Evolutionary conservation across 1,140 invertebrate species (phyloP).

Genomic region (Zaprionus gabonicus): DNA sequence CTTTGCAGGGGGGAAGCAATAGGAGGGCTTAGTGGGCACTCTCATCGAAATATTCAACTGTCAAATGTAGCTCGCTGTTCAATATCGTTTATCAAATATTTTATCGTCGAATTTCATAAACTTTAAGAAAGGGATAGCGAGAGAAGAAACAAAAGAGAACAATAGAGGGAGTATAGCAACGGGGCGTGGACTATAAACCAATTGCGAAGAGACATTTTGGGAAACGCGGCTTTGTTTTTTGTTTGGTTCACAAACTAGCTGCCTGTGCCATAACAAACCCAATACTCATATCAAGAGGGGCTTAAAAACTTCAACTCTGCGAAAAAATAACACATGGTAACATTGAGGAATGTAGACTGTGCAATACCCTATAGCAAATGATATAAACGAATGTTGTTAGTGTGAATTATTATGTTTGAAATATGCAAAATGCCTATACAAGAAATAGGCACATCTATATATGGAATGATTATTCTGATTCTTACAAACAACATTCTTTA

Average conservation of each 20-base stretch:
- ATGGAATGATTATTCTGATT: too few relatives aligned
- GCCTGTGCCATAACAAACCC: not conserved
- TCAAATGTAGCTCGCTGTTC: constrained; percentile 66
- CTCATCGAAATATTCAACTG: constrained; percentile 41
- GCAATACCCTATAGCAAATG: too few relatives aligned
- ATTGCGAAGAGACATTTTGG: not conserved
- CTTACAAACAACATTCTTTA: too few relatives aligned
- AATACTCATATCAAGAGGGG: not conserved
- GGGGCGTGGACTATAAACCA: not conserved
- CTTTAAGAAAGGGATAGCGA: not conserved
- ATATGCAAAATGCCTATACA: too few relatives aligned
- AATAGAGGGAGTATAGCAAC: not conserved
- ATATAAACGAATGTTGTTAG: too few relatives aligned
- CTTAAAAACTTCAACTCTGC: not conserved
- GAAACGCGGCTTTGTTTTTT: not conserved
- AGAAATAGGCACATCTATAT: too few relatives aligned
- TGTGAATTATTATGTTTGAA: too few relatives aligned
- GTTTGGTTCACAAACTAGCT: not conserved
- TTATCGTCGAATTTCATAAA: constrained; percentile 56
- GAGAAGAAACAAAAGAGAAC: not conserved
- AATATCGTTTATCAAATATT: constrained; percentile 66
- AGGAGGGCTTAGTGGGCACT: not conserved
- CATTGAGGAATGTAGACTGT: not conserved
- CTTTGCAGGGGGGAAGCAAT: constrained; percentile 1
- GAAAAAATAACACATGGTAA: not conserved